A percentile compares a stretch with the other conserved stretches of the same genome.
Conservation (phyloP, 2,888 invertebrate genomes). For the Scaeva pyrastri region DNA sequence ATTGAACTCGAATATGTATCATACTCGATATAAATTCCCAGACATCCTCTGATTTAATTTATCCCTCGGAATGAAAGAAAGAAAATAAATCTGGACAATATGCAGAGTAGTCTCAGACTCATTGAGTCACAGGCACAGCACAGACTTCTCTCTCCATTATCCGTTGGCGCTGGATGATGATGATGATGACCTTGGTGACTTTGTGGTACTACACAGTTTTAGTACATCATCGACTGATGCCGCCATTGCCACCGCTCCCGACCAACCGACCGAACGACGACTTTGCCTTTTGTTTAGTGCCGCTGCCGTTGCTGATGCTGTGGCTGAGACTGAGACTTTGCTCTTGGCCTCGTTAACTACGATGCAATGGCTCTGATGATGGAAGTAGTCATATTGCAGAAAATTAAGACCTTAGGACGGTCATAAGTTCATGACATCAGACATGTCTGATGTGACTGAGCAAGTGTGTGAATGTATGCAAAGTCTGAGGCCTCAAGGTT, state of each 20-base stretch:
- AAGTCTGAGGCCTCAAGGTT: neutral
- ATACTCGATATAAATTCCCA: conserved; percentile 52
- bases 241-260: too few relatives aligned
- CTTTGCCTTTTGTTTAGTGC: too few relatives aligned
- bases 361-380: conserved; percentile 16
- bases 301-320: too few relatives aligned
- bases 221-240: conserved; percentile 41
- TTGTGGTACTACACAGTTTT: conserved; percentile 59
- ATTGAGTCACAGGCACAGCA: conserved; percentile 56
- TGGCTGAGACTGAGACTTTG: neutral
- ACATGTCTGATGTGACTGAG: too few relatives aligned
- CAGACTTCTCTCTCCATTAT: conserved; percentile 13
- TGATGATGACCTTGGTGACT: conserved; percentile 68
- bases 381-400: conserved; percentile 2
- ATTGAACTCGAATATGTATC: neutral
- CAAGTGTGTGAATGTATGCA: neutral
- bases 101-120: conserved; percentile 26
- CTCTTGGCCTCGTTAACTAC: conserved; percentile 48
- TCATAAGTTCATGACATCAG: conserved; percentile 21
- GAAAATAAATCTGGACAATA: conserved; percentile 51
- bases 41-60: conserved; percentile 75
- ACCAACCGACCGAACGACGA: too few relatives aligned
- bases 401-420: neutral
- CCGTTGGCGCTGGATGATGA: too few relatives aligned
- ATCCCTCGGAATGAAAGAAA: conserved; percentile 58